These are phyloP conservation scores for Fratercula arctica DNA, from an alignment of 2,797 vertebrate species.

Conservation along the genomic window DNA sequence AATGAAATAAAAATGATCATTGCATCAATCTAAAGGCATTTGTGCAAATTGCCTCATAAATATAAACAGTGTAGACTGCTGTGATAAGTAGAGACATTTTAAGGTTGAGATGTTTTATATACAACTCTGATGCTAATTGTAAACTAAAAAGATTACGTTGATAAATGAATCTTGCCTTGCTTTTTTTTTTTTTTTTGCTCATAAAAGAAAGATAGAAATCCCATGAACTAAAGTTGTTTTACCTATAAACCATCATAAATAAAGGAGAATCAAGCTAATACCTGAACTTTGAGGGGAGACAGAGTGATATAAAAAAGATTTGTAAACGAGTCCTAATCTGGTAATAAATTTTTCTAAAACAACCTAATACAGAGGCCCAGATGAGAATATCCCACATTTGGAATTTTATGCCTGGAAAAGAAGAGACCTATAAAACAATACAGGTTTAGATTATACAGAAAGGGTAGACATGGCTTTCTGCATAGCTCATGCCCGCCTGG, in stretches of 20 bases:
- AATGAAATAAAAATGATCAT: slow-evolving; percentile 8
- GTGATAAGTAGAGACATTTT: slow-evolving; percentile 38
- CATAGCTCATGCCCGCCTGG: neutral
- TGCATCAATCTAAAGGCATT: slow-evolving; percentile 26
- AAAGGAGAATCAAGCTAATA: neutral
- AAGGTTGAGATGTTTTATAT: slow-evolving; percentile 16
- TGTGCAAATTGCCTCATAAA: slow-evolving; percentile 32
- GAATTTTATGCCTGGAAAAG: neutral
- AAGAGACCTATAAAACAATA: neutral
- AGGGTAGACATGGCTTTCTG: neutral
- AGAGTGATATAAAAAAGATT: neutral
- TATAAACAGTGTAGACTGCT: neutral
- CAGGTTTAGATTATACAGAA: neutral
- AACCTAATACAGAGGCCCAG: neutral
- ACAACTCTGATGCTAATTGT: slow-evolving; percentile 8
- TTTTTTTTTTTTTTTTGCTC: neutral
- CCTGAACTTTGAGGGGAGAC: neutral
- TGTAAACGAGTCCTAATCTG: neutral
- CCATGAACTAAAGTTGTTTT: neutral
- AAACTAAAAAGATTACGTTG: neutral
- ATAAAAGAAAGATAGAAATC: neutral
- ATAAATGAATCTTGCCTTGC: neutral
- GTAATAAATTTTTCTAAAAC: neutral
- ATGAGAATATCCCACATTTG: neutral
- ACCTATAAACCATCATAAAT: neutral